These are phyloP conservation scores for Drosophila trapezifrons DNA, from an alignment of 1,140 invertebrate genomes.

Conservation along the genomic window DNA sequence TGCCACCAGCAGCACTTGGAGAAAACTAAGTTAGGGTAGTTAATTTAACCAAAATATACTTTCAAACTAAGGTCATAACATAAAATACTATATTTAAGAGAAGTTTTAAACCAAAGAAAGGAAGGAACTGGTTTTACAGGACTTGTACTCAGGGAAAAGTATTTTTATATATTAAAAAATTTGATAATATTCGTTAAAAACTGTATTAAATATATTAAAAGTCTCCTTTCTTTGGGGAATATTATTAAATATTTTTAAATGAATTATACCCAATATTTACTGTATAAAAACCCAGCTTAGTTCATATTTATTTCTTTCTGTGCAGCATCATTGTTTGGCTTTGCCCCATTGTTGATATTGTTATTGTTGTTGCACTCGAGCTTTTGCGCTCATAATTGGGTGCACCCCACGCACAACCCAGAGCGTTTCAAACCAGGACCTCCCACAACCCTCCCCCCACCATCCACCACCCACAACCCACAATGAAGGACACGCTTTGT, in stretches of 20 bases:
- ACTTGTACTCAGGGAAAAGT: too few relatives aligned
- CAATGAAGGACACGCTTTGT: constrained; percentile 55
- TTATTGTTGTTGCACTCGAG: constrained; percentile 70
- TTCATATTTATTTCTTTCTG: neutral
- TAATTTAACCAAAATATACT: neutral
- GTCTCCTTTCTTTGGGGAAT: too few relatives aligned
- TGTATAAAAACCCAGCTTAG: neutral
- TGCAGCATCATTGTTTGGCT: constrained; percentile 63
- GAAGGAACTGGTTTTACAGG: too few relatives aligned
- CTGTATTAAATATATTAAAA: neutral
- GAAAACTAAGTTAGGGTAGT: neutral
- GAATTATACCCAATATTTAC: neutral
- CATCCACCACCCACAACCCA: neutral
- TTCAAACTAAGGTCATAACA: neutral
- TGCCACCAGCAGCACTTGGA: constrained; percentile 15
- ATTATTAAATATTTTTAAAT: neutral
- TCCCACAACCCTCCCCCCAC: too few relatives aligned
- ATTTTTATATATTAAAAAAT: too few relatives aligned
- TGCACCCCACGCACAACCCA: constrained; percentile 31
- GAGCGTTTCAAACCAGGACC: too few relatives aligned
- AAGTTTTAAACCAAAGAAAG: too few relatives aligned
- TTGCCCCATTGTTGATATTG: constrained; percentile 44
- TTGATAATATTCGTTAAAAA: too few relatives aligned
- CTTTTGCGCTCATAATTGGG: constrained; percentile 74
- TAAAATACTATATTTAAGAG: too few relatives aligned